Evolutionary conservation across 2,888 invertebrate genomes (phyloP), one percentile per base, ranked within the genome.

Genomic region (Gastracanthus pulcherrimus): DNA sequence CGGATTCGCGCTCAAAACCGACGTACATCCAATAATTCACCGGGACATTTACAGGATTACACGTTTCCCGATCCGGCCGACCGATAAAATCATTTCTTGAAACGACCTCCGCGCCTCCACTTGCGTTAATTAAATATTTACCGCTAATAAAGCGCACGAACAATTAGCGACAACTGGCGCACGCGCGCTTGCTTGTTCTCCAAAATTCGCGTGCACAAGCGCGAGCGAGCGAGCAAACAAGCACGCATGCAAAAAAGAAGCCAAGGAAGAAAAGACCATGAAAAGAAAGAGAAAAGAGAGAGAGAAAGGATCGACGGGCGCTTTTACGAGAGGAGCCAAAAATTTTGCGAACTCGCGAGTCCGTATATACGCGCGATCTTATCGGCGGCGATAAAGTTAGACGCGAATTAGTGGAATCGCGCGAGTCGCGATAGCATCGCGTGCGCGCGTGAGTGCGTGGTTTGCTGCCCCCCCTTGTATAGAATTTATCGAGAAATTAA

Each of bases 401-500:
- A 89, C 88, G 88, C 89, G 89, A 90, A 90, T 90, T 90, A 90
- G 90, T 86, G 88, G 87, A 89, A 88, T 89, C 86, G 87, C 88
- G 85, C 87, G 80, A 38, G 9, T 19, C 36, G 62, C 85, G 89
- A 89, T 89, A 89, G 86, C 86, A 90, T 90, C 89, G 69, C 67
- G 82, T 78, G 74, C 62, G 67, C 70, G 64, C 82, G 83, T n/a
- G n/a, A n/a, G n/a, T n/a, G n/a, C n/a, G n/a, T n/a, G n/a, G n/a
- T n/a, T n/a, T n/a, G n/a, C n/a, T n/a, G n/a, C n/a, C n/a, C n/a
- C n/a, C n/a, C n/a, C n/a, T n/a, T n/a, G n/a, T n/a, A n/a, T n/a
- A n/a, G 83, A 89, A 89, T 90, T 90, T 89, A 90, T 90, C 88
- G 89, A 85, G 87, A 88, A 90, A 90, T 90, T 88, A 89, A 90